These are phyloP conservation scores for Dorcus parallelipipedus DNA, from an alignment of 2,888 invertebrate genomes.

Conservation along the genomic window DNA sequence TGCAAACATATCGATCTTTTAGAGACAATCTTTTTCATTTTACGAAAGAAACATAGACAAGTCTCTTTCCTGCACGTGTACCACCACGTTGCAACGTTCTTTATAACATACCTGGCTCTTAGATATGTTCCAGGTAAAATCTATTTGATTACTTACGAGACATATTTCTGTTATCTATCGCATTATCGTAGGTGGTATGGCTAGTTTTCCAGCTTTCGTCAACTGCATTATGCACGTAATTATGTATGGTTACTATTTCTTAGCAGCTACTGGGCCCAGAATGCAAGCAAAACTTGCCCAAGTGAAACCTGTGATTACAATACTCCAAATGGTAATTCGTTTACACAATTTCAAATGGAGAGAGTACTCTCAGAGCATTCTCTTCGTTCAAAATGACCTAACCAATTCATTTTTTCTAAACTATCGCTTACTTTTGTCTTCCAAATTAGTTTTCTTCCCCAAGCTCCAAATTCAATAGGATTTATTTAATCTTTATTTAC, in stretches of 20 bases:
- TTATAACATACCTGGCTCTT: conserved; percentile 59
- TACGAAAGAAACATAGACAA: conserved; percentile 69
- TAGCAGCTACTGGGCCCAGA: conserved; percentile 59
- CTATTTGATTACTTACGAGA: conserved; percentile 37
- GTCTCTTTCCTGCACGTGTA: conserved; percentile 70
- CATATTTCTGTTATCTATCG: conserved; percentile 50
- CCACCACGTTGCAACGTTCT: conserved; percentile 63
- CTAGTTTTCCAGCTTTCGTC: conserved; percentile 61
- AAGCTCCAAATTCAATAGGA: too few species aligned
- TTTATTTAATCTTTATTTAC: too few species aligned
- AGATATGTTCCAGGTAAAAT: conserved; percentile 51
- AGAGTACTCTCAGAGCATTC: too few species aligned
- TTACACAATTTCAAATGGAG: background rate
- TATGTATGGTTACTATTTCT: conserved; percentile 75
- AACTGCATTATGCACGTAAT: conserved; percentile 68
- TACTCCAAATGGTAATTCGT: conserved; percentile 63
- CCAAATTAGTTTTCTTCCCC: too few species aligned
- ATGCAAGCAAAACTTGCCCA: conserved; percentile 55
- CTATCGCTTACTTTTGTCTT: too few species aligned
- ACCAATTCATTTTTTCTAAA: too few species aligned
- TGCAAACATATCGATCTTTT: conserved; percentile 64
- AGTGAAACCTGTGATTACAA: conserved; percentile 58
- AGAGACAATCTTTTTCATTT: conserved; percentile 69
- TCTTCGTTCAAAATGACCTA: too few species aligned
- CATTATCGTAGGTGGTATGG: conserved; percentile 54